Evolutionary conservation across 2,888 invertebrate species (phyloP), one percentile per base, ranked within the genome.

Genomic region (Marasmarcha lunaedactyla): DNA sequence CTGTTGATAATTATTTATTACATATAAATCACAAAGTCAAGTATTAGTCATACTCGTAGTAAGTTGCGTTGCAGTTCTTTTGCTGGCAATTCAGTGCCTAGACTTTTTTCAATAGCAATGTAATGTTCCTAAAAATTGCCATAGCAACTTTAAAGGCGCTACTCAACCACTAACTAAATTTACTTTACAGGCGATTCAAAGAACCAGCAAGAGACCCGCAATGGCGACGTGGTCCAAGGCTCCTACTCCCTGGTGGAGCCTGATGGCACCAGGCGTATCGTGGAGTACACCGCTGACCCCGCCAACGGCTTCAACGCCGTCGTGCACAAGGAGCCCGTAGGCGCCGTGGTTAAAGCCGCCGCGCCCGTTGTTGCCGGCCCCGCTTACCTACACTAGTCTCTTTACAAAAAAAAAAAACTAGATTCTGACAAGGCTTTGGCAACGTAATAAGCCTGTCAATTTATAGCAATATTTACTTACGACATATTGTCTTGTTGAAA

Each of bases 261-360:
- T 1, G 89, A 89, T 54, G 89, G 89, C 48, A 85, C 87, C 1
- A 72, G 88, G 39, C 85, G 81, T 35, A 78, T 85, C 45, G 89
- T 89, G 2, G 87, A 88, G 50, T 89, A 89, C 64, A 87, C 87
- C 7, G 88, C 88, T 5, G 88, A 88, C 57, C 86, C 88, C n/a
- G 73, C 85, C 42, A 88, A 88, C 53, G 88, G 88, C 2, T 89
- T 89, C 71, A 88, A 88, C 63, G 88, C 88, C 9, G 85, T 88
- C 26, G 89, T 90, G 0, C 87, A 87, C 65, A 87, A 86, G 56
- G 86, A 86, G 39, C 87, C 88, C 1, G 49, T 73, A 0, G 84
- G 81, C 0, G 70, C 65, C 6, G 76, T 81, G 6, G 78, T 73
- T 1, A 84, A 84, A 48, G 76, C 76, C 0, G 78, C 76, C 3